These are phyloP conservation scores for Hemaris fuciformis DNA, from an alignment of 2,888 invertebrate genomes.

Conservation along the genomic window DNA sequence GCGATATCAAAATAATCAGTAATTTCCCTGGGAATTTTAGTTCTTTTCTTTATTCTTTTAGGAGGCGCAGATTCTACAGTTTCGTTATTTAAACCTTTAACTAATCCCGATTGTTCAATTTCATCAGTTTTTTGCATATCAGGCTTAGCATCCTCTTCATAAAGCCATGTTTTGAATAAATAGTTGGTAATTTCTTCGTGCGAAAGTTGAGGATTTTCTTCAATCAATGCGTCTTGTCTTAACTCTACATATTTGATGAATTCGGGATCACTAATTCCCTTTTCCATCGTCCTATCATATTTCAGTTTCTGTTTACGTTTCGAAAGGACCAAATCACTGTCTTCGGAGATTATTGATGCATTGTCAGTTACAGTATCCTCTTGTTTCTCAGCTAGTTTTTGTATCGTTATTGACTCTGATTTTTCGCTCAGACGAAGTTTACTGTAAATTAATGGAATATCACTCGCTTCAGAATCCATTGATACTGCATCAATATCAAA, in stretches of 20 bases:
- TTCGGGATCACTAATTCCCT: slow-evolving; percentile 51
- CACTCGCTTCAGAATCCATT: slow-evolving; percentile 24
- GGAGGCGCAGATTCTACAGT: slow-evolving; percentile 29
- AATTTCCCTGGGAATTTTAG: slow-evolving; percentile 44
- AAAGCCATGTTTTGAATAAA: slow-evolving; percentile 76
- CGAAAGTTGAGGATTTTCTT: slow-evolving; percentile 76
- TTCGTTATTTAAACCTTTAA: slow-evolving; percentile 58
- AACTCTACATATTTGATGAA: slow-evolving; percentile 76
- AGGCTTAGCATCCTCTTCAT: slow-evolving; percentile 39
- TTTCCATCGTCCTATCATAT: slow-evolving; percentile 32
- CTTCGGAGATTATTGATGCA: slow-evolving; percentile 41
- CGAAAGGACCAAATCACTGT: slow-evolving; percentile 30
- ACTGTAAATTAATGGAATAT: slow-evolving; percentile 13
- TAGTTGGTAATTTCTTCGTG: slow-evolving; percentile 71
- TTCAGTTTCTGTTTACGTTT: slow-evolving; percentile 33
- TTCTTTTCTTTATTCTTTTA: slow-evolving; percentile 51
- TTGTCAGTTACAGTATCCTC: slow-evolving; percentile 28
- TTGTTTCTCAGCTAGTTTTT: slow-evolving; percentile 16
- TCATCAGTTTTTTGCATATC: slow-evolving; percentile 53
- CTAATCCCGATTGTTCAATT: slow-evolving; percentile 51
- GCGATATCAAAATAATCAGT: slow-evolving; percentile 30
- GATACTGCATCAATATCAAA: slow-evolving; percentile 33
- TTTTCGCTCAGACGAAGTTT: slow-evolving; percentile 10
- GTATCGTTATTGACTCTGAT: neutral
- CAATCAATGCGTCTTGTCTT: slow-evolving; percentile 70